Percentiles rank a stretch among this genome's conserved stretches.
Conservation (phyloP, 2,113 vertebrate genomes). For the Psittacula cyanocephala region DNA sequence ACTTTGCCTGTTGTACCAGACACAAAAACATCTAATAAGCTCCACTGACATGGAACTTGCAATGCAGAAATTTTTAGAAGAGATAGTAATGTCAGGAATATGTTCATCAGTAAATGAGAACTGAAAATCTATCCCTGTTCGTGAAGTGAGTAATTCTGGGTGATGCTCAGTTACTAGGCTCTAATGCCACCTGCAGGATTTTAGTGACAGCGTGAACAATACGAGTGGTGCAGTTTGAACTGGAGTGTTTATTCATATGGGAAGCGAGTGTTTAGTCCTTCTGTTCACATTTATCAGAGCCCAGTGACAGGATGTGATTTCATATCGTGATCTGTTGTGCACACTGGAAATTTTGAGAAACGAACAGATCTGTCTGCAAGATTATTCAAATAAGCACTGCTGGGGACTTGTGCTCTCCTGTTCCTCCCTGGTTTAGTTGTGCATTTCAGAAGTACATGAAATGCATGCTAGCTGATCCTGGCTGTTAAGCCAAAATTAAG, state of each 20-base stretch:
- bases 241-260: background rate
- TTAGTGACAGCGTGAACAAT: constrained; percentile 30
- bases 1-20: background rate
- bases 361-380: constrained; percentile 43
- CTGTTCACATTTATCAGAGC: background rate
- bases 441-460: background rate
- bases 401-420: background rate
- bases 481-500: background rate
- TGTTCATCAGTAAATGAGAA: background rate
- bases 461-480: background rate
- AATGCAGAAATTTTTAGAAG: background rate
- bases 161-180: background rate
- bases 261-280: constrained; percentile 6
- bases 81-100: background rate
- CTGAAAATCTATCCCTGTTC: background rate
- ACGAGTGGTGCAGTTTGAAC: background rate
- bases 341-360: constrained; percentile 13
- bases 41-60: background rate
- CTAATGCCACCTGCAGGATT: constrained; percentile 27
- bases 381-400: constrained; percentile 43
- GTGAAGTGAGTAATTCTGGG: background rate
- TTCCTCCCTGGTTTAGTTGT: background rate
- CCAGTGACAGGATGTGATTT: constrained; percentile 11
- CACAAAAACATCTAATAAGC: background rate
- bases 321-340: background rate